phyloP scores from a whole-genome alignment of 2,113 vertebrate species.

The Ranitomeya variabilis region DNA sequence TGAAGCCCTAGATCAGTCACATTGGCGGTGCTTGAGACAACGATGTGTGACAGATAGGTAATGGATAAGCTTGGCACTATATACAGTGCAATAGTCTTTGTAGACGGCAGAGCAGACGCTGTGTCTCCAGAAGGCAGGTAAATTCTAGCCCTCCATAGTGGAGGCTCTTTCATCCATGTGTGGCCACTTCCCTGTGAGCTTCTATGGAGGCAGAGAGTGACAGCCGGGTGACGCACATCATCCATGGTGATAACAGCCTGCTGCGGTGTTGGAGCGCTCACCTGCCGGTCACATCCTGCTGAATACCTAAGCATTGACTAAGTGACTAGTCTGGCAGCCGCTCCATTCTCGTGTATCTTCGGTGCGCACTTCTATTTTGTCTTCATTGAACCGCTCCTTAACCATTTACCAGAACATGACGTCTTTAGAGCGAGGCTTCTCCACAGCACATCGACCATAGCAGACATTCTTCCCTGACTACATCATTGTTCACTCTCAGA shows the following conservation, averaged over 20 bases:
- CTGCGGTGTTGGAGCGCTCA: not conserved
- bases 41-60: not conserved
- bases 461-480: not conserved
- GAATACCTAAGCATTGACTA: slow-evolving; percentile 12
- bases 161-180: not conserved
- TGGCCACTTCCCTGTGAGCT: not conserved
- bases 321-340: not conserved
- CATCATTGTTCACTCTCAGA: not conserved
- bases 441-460: not conserved
- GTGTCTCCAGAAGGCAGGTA: not conserved
- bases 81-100: not conserved
- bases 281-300: slow-evolving; percentile 7
- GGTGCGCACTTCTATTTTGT: not conserved
- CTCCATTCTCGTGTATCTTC: not conserved
- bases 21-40: too few species aligned
- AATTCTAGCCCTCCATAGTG: not conserved
- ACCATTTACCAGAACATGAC: slow-evolving; percentile 9
- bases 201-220: not conserved
- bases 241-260: not conserved
- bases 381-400: not conserved
- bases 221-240: not conserved
- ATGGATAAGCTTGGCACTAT: too few species aligned
- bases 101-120: not conserved
- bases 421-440: not conserved
- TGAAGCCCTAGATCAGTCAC: too few species aligned